Evolutionary conservation across 2,888 invertebrate genomes (phyloP), one percentile per base, ranked within the genome.

Genomic region (Antitype chi): DNA sequence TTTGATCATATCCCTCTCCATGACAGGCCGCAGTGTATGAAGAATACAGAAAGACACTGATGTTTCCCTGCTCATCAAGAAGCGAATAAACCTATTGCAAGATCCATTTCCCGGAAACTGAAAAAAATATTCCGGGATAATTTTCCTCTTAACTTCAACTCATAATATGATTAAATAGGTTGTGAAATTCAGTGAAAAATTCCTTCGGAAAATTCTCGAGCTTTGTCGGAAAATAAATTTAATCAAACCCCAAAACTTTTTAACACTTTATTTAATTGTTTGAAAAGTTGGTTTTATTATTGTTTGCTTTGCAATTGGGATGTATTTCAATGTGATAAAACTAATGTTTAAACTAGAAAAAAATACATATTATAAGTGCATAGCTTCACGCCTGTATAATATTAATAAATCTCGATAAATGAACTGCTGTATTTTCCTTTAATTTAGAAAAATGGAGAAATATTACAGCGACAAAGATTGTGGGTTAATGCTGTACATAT

Each of bases 101-200:
- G 47, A 0, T 15, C 0, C 7, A 3, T 49, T 66, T 17, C 11
- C 13, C 2, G 66, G 23, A 57, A 59, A 69, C 8, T 38, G 20
- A 38, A n/a, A 43, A 67, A n/a, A 28, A 25, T 13, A 60, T 7
- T 28, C 7, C 4, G 17, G 5, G 8, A 23, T 1, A 13, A 6
- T 63, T 63, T 62, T 11, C 23, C 17, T 17, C 7, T 28, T 7
- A 17, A 28, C 2, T 28, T 28, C 2, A 32, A 25, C 9, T 75
- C n/a, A 9, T n/a, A 64, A 60, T 53, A 77, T n/a, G 9, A 43
- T n/a, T 5, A 11, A 64, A 66, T 43, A 28, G 28, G 17, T 67
- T 77, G 8, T 23, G n/a, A 59, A 66, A 77, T 53, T 77, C 49
- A 28, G n/a, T 32, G 43, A n/a, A 52, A 67, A 76, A 66, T 66